Conservation (phyloP, 1,140 invertebrate species). For the Drosophila mayri region DNA sequence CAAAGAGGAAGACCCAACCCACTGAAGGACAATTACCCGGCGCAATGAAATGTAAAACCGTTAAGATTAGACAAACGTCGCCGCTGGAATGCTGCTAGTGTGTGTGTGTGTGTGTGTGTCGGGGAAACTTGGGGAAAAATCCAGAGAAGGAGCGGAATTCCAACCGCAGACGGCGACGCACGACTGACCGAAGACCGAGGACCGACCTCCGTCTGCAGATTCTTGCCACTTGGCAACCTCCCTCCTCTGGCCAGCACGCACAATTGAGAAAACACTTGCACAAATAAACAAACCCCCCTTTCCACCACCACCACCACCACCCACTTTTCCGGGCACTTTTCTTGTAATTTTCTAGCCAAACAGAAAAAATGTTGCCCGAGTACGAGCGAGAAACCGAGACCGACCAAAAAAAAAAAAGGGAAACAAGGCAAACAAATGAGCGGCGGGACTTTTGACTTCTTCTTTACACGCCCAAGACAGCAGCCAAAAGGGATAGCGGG, state of each 20-base stretch:
- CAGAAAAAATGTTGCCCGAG: slow-evolving; percentile 54
- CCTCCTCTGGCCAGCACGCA: slow-evolving; percentile 53
- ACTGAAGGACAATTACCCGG: slow-evolving; percentile 58
- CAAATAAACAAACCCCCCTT: slow-evolving; percentile 71
- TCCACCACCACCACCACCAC: slow-evolving; percentile 1
- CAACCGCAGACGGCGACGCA: slow-evolving; percentile 71
- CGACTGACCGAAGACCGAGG: slow-evolving; percentile 44
- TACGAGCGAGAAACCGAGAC: slow-evolving; percentile 28
- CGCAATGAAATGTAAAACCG: slow-evolving; percentile 82
- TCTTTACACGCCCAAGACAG: slow-evolving; percentile 62
- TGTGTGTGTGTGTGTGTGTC: neutral
- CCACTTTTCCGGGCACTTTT: slow-evolving; percentile 67
- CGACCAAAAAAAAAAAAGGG: slow-evolving; percentile 20
- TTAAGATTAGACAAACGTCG: slow-evolving; percentile 79
- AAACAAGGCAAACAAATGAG: slow-evolving; percentile 81
- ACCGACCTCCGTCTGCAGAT: slow-evolving; percentile 11
- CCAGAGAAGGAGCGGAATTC: slow-evolving; percentile 37
- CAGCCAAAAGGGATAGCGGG: slow-evolving; percentile 18
- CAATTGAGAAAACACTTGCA: slow-evolving; percentile 83
- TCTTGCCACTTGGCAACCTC: slow-evolving; percentile 1
- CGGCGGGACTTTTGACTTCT: slow-evolving; percentile 80
- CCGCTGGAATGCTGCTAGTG: slow-evolving; percentile 28
- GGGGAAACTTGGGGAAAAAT: slow-evolving; percentile 7
- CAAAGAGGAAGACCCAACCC: neutral
- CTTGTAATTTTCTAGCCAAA: slow-evolving; percentile 82